These are phyloP conservation scores for Chondrosia reniformis DNA, from an alignment of 37 sponge, comb jelly and placozoan species.

Conservation along the genomic window DNA sequence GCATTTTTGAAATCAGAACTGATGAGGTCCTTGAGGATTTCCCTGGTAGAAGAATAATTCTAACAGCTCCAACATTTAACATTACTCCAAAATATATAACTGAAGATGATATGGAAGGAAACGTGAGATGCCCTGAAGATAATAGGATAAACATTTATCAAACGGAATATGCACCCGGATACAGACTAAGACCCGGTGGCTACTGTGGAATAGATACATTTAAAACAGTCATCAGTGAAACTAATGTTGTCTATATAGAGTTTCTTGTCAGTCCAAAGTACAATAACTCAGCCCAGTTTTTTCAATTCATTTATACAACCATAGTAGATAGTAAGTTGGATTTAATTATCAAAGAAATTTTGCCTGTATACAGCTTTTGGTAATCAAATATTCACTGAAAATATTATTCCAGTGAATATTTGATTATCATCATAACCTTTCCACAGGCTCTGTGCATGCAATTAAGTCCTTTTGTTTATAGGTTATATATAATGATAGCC, in stretches of 20 bases:
- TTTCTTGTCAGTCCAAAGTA: no score
- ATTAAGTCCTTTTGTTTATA: no score
- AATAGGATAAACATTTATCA: not conserved
- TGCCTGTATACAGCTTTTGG: no score
- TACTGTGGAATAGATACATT: constrained; percentile 10
- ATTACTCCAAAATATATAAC: not conserved
- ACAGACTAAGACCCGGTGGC: not conserved
- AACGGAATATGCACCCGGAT: not conserved
- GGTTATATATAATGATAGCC: no score
- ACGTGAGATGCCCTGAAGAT: not conserved
- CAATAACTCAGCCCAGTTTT: no score
- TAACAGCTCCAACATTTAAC: constrained; percentile 16
- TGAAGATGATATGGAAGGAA: not conserved
- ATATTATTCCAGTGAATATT: no score
- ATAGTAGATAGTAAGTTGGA: no score
- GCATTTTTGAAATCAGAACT: constrained; percentile 58
- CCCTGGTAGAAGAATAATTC: constrained; percentile 41
- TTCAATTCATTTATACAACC: no score
- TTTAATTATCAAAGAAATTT: no score
- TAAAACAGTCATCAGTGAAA: constrained; percentile 1
- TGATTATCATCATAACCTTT: no score
- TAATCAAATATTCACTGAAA: no score
- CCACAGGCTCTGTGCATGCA: no score
- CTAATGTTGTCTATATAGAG: constrained; percentile 9
- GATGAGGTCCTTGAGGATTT: constrained; percentile 9